Evolutionary conservation across 2,888 invertebrate species (phyloP), one percentile per base, ranked within the genome.

Genomic region (Alloplasta piceator): DNA sequence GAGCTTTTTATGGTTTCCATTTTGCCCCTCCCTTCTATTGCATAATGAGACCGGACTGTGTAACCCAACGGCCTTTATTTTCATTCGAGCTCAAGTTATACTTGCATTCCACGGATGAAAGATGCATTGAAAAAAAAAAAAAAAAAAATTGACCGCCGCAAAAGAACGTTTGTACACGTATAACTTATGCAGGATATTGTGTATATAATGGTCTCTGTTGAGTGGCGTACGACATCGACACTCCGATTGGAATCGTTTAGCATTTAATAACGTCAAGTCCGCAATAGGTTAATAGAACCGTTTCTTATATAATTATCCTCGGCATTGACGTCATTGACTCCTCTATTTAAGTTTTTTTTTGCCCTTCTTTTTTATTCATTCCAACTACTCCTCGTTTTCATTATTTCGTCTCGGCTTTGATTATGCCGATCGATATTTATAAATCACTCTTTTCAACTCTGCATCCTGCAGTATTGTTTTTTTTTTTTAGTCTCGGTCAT

Each of bases 321-420:
- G 77, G 80, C 82, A 88, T 89, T 90, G 89, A 89, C 89, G 89
- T 90, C 89, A 90, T 79, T 83, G 85, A 86, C 85, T 88, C 82
- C 75, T 73, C 84, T 84, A 85, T 86, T 86, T 84, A 84, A 82
- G 80, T 82, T 72, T 48, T 63, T 39, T 9, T 46, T 43, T 75
- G 2, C n/a, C 10, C 50, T 55, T 52, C 46, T 56, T 12, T 48
- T 58, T 38, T n/a, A 60, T 48, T 66, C 56, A 61, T 61, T 72
- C 50, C 3, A 26, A 26, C 26, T 26, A 26, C n/a, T 26, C 1
- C 26, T 26, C 26, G 26, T 26, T 26, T 26, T 26, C 26, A 26
- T 26, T 26, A 50, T 39, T 66, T 66, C n/a, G 46, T 48, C 26
- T 10, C 16, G n/a, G 50, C 6, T 12, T 6, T 26, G 1, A 12